Base-by-base conservation (phyloP, 2,113 vertebrate species). In the Pithys albifrons region DNA sequence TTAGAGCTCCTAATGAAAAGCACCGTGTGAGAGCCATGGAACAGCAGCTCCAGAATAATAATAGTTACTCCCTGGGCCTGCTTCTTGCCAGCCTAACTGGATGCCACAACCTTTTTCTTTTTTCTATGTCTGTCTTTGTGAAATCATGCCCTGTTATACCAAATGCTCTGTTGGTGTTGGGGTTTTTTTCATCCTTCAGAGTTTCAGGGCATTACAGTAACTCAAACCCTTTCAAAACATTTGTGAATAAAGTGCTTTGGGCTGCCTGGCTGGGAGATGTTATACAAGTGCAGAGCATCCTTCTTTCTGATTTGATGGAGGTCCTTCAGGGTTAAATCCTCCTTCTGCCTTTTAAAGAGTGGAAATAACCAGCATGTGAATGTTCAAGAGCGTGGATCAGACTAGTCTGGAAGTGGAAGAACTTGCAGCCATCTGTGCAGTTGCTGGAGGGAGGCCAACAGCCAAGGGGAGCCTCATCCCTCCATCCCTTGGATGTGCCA, bases 1-100 rank as follows among this genome's bases (percentile, higher is more conserved):
- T 97, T 85, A 92, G 93, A 95, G 76, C 91, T 85, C 33, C 94
- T 93, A 93, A 96, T 93, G 92, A 96, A 93, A 95, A 95, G 92
- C 88, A 43, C 83, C 7, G 43, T 41, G 88, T 28, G 70, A 96
- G 88, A 91, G 85, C 72, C 85, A 54, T 4, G 2, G 22, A 64
- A 66, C 59, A 9, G 55, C 90, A 90, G 48, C 92, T 31, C 10
- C 88, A n/a, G 88, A 57, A 76, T 73, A 91, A 94, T 78, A 91
- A 94, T 25, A 94, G 91, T 91, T 29, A 29, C 79, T 89, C 33
- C 59, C 73, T 4, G 1, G 86, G 83, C 76, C 83, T 80, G 72
- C 64, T 67, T 58, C 83, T 67, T 71, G 86, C 89, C 91, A 92
- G 57, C 43, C 55, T 74, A 28, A 41, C 12, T 67, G 84, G 86